Base-by-base conservation (phyloP, 2,113 vertebrate species). In the Nothocercus nigrocapillus region DNA sequence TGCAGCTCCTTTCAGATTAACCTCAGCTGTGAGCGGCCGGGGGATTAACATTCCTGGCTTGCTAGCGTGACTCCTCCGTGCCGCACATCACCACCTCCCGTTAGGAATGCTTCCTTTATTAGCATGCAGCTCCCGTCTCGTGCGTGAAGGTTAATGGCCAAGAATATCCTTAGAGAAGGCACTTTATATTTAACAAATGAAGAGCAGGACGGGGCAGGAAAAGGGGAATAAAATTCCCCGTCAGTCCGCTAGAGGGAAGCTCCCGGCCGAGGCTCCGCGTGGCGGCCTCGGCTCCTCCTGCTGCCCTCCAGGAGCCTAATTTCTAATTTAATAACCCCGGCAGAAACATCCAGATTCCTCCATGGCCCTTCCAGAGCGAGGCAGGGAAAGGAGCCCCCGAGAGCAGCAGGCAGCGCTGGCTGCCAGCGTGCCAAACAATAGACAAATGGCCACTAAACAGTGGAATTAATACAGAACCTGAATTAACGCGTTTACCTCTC, bases 181-280 rank as follows among this genome's bases (percentile, higher is more conserved):
- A 89, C 82, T 45, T 70, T 44, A 18, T 78, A 58, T 95, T 95
- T 93, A 94, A 82, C 76, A 92, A 92, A 85, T 34, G 82, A 80
- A 59, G 79, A 34, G 25, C 9, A 13, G 75, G 5, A 40, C 25
- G 82, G 76, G 45, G 75, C 69, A 49, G 36, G 69, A 45, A 25
- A 89, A 90, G 69, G 81, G 58, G 64, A 85, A 67, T 90, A 94
- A 94, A 94, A 84, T 98, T 95, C 96, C 38, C 53, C 24, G 27
- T 94, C 59, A 51, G 82, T 82, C 97, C 98, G 61, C 98, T 97
- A 98, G 97, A 97, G 98, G 97, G 97, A 85, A 82, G 87, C 92
- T 82, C 66, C 49, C 21, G 20, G 49, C 49, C 49, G 21, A 19
- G 47, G 47, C 47, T 47, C 47, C 8, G 47, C 19, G 44, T 15